Evolutionary conservation across 2,888 invertebrate species (phyloP).

Genomic region (Bombyx huttoni): DNA sequence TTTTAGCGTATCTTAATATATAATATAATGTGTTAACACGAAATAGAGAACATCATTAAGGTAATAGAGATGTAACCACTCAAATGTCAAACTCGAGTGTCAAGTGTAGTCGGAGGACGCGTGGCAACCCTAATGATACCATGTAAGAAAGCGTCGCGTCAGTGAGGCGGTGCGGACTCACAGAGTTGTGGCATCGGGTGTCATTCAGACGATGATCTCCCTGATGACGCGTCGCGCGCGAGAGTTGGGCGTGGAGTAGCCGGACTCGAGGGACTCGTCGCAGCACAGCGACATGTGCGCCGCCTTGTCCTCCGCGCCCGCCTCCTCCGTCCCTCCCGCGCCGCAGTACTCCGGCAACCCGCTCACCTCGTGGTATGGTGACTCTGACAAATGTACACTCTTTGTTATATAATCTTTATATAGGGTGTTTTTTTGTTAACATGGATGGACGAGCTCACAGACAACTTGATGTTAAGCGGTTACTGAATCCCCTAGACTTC

Average conservation of each 20-base stretch:
- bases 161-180: not conserved
- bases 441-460: too few relatives aligned
- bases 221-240: constrained; percentile 92
- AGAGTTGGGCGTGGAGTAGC: constrained; percentile 94
- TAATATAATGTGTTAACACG: not conserved
- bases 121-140: too few relatives aligned
- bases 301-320: constrained; percentile 86
- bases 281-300: constrained; percentile 91
- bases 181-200: not conserved
- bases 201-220: constrained; percentile 89
- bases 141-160: not conserved
- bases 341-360: constrained; percentile 85
- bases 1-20: not conserved
- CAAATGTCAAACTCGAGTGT: not conserved
- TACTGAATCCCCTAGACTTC: too few relatives aligned
- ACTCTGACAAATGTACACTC: constrained; percentile 74
- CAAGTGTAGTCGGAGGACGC: not conserved
- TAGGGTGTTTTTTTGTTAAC: too few relatives aligned
- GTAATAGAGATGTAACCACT: too few relatives aligned
- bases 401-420: not conserved
- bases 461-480: too few relatives aligned
- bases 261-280: constrained; percentile 94
- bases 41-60: not conserved
- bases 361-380: constrained; percentile 94
- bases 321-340: constrained; percentile 67